Base-by-base conservation (phyloP, 2,888 invertebrate species). In the Pandemis corylana region DNA sequence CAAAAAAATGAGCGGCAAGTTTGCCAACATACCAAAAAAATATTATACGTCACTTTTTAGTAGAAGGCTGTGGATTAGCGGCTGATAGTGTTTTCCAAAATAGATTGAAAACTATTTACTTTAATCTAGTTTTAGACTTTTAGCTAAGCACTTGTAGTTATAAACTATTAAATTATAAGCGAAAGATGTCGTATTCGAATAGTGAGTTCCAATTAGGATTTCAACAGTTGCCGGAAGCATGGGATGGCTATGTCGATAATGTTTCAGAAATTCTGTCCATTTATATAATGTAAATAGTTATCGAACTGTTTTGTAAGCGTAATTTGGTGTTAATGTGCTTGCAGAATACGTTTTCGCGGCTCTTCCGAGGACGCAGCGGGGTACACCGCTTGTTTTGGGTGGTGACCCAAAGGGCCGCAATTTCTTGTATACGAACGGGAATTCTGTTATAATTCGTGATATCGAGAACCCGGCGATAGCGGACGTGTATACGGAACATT, bases 401-500 rank as follows among this genome's bases (percentile, higher is more conserved):
- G 97, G 97, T 59, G 99, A 99, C 94, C 99, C 99, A 4, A 99
- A 99, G 92, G 99, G 99, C 68, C 98, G 98, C 86, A 99, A 97
- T 87, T 98, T 99, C 92, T 95, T 99, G 69, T 99, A 99, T 89
- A 97, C 98, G 77, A 99, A 99, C 95, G 99, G 99, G 79, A 99
- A 99, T 90, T 99, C 98, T 83, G 99, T 99, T 78, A 98, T 99
- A 87, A 99, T 99, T 86, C 96, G 99, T 80, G 98, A 99, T 91
- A 98, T 99, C 83, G 98, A 98, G 97, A 97, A 99, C 94, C 98
- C 99, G 79, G 97, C 98, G 20, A 97, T 98, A 80, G 96, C 98
- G 77, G 99, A 99, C 90, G 96, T 99, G 79, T 99, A 99, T 92
- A 99, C 99, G 5, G 99, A 99, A 92, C 99, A 99, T 94, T 98